Evolutionary conservation across 1,140 invertebrate species (phyloP).

Genomic region (Calliphora vicina): DNA sequence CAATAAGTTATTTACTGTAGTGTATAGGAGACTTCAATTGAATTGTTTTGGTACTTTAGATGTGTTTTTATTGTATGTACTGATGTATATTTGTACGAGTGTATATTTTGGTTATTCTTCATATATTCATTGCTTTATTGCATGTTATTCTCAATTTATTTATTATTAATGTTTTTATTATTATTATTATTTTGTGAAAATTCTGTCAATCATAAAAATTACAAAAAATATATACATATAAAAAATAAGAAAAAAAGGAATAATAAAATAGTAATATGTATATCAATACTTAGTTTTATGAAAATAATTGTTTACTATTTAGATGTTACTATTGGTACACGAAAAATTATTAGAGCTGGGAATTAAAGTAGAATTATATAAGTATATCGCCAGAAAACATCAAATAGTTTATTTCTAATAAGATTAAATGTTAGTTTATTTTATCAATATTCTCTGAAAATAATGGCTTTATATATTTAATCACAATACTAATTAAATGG

Average conservation of each 20-base stretch:
- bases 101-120: neutral
- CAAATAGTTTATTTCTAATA: too few species aligned
- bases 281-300: neutral
- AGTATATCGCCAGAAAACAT: too few species aligned
- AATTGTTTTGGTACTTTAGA: neutral
- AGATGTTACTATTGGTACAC: too few species aligned
- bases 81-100: neutral
- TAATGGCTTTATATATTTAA: too few species aligned
- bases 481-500: too few species aligned
- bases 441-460: too few species aligned
- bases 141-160: slow-evolving; percentile 14
- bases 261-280: neutral
- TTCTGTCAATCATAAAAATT: neutral
- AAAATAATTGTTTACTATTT: neutral
- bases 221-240: neutral
- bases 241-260: too few species aligned
- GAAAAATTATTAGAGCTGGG: too few species aligned
- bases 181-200: neutral
- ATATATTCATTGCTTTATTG: slow-evolving; percentile 4
- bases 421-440: too few species aligned
- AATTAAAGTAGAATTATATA: too few species aligned
- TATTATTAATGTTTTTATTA: slow-evolving; percentile 7
- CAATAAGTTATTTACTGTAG: neutral
- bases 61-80: neutral
- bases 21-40: neutral